These are phyloP conservation scores for Chaetura pelagica DNA, from an alignment of 2,113 vertebrate genomes.

Conservation along the genomic window DNA sequence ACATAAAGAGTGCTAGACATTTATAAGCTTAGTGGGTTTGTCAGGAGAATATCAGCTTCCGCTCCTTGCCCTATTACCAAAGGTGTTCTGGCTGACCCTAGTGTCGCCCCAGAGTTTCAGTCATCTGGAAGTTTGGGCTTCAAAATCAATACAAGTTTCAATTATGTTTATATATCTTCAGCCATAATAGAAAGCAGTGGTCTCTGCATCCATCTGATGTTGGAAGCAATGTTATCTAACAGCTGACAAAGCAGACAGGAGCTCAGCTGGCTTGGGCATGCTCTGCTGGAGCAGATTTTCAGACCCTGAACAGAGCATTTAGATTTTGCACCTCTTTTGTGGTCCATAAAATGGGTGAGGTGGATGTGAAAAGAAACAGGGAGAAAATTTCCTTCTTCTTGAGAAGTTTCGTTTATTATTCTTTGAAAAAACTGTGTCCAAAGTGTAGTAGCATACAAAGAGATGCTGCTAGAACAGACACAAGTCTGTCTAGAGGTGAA, in stretches of 20 bases:
- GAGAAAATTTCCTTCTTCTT: neutral
- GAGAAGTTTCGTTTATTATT: neutral
- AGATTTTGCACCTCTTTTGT: neutral
- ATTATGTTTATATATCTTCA: constrained; percentile 37
- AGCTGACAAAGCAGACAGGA: neutral
- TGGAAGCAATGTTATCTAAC: neutral
- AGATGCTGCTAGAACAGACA: neutral
- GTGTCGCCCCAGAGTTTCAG: constrained; percentile 27
- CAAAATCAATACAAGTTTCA: constrained; percentile 59
- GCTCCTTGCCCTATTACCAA: constrained; percentile 44
- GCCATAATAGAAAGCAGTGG: neutral
- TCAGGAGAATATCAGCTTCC: constrained; percentile 60
- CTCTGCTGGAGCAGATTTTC: constrained; percentile 16
- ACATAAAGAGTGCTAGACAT: constrained; percentile 36
- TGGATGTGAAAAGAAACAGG: neutral
- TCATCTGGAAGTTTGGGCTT: constrained; percentile 48
- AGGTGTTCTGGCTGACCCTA: constrained; percentile 63
- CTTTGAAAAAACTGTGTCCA: neutral
- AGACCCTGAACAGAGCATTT: neutral
- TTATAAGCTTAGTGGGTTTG: constrained; percentile 53
- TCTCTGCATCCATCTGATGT: neutral
- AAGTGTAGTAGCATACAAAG: neutral
- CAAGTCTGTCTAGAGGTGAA: neutral
- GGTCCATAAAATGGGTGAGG: neutral
- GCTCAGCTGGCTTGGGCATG: neutral